phyloP scores from a whole-genome alignment of 2,888 invertebrate species.

The Nomada lathburiana region DNA sequence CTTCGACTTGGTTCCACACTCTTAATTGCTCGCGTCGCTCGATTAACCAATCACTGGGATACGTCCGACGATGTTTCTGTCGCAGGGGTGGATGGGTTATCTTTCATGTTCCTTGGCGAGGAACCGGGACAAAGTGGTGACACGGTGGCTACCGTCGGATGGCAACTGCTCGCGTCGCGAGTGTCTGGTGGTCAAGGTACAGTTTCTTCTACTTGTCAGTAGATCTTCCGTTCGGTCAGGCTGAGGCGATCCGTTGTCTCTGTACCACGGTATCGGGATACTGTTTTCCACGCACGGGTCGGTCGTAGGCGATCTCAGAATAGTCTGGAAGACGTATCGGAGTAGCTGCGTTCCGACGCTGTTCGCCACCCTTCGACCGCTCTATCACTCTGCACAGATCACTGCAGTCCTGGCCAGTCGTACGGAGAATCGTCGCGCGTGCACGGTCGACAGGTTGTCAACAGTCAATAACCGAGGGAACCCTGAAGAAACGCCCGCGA shows the following conservation, averaged over 20 bases:
- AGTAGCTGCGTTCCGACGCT: background rate
- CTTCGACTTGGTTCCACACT: constrained; percentile 14
- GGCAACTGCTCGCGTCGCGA: constrained; percentile 7
- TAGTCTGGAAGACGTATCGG: background rate
- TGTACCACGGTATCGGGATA: background rate
- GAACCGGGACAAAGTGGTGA: background rate
- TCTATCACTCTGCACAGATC: background rate
- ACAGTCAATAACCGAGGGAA: constrained; percentile 21
- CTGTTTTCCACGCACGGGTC: background rate
- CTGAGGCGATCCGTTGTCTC: too few species aligned
- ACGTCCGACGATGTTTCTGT: too few species aligned
- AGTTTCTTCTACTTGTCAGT: too few species aligned
- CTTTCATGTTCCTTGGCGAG: constrained; percentile 51
- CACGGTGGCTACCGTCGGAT: constrained; percentile 55
- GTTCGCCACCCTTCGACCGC: too few species aligned
- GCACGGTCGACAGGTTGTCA: constrained; percentile 19
- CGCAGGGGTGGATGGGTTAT: too few species aligned
- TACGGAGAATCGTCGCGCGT: background rate
- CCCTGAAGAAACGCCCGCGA: constrained; percentile 20
- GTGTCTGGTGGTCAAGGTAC: too few species aligned
- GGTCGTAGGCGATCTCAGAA: background rate
- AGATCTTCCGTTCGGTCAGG: too few species aligned
- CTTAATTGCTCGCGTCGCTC: background rate
- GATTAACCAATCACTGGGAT: background rate
- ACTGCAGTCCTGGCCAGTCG: background rate